Evolutionary conservation across 1,140 invertebrate species (phyloP).

Genomic region (Nixonia krombeini): DNA sequence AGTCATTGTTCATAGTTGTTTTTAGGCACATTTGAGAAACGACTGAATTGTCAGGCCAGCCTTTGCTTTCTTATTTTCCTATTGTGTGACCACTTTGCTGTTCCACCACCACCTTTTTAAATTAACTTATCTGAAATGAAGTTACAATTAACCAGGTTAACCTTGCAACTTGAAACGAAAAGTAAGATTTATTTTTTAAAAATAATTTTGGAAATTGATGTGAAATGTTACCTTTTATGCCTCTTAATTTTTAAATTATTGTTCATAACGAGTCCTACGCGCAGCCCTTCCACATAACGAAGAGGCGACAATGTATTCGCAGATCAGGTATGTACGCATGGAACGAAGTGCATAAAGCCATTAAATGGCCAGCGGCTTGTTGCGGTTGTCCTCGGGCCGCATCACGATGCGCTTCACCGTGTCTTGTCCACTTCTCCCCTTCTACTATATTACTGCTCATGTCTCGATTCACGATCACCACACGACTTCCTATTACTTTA

Average conservation of each 20-base stretch:
- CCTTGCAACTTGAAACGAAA: too few relatives aligned
- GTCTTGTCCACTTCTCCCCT: constrained; percentile 29
- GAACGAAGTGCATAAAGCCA: constrained; percentile 60
- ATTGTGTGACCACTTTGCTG: too few relatives aligned
- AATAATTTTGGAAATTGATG: too few relatives aligned
- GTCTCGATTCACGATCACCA: constrained; percentile 50
- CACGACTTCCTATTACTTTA: constrained; percentile 54
- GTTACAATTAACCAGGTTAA: too few relatives aligned
- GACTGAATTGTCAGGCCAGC: too few relatives aligned
- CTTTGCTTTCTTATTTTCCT: too few relatives aligned
- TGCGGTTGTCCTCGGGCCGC: constrained; percentile 53
- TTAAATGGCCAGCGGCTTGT: constrained; percentile 61
- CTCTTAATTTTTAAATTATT: too few relatives aligned
- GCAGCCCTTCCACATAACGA: neutral
- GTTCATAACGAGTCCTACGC: neutral
- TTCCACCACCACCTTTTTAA: too few relatives aligned
- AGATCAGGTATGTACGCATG: constrained; percentile 41
- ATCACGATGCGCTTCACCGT: constrained; percentile 33
- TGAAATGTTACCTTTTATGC: neutral
- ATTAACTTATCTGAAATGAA: too few relatives aligned
- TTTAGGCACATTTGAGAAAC: too few relatives aligned
- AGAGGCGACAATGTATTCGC: constrained; percentile 28
- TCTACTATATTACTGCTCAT: constrained; percentile 39
- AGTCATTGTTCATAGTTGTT: too few relatives aligned
- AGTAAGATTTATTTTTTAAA: too few relatives aligned